phyloP scores from a whole-genome alignment of 2,113 vertebrate genomes.

The Silurus asotus region DNA sequence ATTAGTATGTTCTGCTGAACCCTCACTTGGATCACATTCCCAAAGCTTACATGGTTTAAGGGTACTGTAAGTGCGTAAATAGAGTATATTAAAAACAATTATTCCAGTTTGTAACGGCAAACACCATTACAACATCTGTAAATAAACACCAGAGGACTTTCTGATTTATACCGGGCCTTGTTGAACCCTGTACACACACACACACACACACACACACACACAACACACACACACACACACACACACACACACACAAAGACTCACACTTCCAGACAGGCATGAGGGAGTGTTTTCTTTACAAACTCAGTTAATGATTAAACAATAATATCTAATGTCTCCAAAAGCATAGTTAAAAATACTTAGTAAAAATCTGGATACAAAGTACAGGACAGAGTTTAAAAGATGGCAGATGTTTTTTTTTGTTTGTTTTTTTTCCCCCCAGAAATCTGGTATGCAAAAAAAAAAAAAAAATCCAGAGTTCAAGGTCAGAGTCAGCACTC shows the following conservation, averaged over 20 bases:
- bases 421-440: too few species aligned
- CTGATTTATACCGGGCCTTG: not conserved
- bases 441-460: not conserved
- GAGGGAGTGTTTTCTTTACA: not conserved
- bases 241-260: not conserved
- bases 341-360: not conserved
- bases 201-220: constrained; percentile 20
- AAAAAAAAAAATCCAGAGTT: too few species aligned
- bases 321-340: not conserved
- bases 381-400: not conserved
- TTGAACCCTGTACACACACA: not conserved
- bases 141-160: constrained; percentile 20
- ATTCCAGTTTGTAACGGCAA: not conserved
- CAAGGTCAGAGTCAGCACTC: not conserved
- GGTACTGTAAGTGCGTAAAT: not conserved
- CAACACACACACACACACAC: not conserved
- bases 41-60: not conserved
- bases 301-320: not conserved
- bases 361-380: not conserved
- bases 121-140: not conserved
- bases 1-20: not conserved
- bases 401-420: not conserved
- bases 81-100: not conserved
- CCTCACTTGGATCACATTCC: not conserved
- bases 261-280: not conserved